These are phyloP conservation scores for Arnoldichthys spilopterus DNA, from an alignment of 2,797 vertebrate genomes.

Conservation along the genomic window DNA sequence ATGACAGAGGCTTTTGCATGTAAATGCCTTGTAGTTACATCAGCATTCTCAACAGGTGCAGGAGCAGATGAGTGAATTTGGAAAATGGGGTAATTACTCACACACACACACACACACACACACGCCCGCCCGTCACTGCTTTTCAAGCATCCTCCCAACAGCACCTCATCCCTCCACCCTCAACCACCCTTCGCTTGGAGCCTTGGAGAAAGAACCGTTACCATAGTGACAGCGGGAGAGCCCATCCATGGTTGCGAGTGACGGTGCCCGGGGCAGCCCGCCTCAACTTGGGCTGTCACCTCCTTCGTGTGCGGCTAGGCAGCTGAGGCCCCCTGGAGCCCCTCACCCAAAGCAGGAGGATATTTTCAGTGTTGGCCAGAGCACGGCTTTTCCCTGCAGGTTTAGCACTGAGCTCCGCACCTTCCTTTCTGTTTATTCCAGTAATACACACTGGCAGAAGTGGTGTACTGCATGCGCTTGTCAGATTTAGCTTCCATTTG, in stretches of 20 bases:
- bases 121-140: background rate
- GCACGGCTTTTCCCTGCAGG: background rate
- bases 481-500: background rate
- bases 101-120: background rate
- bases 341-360: background rate
- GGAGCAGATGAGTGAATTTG: slow-evolving; percentile 20
- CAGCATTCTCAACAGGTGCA: slow-evolving; percentile 21
- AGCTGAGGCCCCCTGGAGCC: slow-evolving; percentile 9
- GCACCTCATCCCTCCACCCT: slow-evolving; percentile 17
- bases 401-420: background rate
- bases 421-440: background rate
- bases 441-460: background rate
- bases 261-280: background rate
- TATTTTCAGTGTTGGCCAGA: background rate
- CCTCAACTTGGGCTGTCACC: slow-evolving; percentile 4
- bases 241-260: background rate
- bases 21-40: slow-evolving; percentile 11
- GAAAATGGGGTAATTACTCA: slow-evolving; percentile 27
- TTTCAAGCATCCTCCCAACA: slow-evolving; percentile 33
- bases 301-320: background rate
- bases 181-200: slow-evolving; percentile 8
- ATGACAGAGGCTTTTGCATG: slow-evolving; percentile 9
- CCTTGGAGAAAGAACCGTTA: slow-evolving; percentile 39
- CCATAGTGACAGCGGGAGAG: slow-evolving; percentile 43
- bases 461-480: background rate